These are phyloP conservation scores for Incurvaria masculella DNA, from an alignment of 2,888 invertebrate species.

Conservation along the genomic window DNA sequence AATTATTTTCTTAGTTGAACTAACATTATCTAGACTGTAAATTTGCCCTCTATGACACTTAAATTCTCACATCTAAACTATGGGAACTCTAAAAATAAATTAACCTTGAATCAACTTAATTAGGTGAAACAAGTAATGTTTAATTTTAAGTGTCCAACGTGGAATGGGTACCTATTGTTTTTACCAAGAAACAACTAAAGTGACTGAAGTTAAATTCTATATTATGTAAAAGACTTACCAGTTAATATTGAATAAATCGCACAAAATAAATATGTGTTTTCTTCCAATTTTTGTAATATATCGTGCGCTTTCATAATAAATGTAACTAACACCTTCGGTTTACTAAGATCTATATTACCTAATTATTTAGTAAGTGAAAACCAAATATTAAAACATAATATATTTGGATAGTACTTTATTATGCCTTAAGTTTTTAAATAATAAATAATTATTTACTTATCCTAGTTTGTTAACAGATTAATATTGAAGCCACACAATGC, in stretches of 20 bases:
- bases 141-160: conserved; percentile 11
- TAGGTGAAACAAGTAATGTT: neutral
- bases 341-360: no score
- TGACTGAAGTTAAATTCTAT: conserved; percentile 52
- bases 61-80: neutral
- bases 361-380: no score
- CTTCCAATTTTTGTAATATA: conserved; percentile 17
- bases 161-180: conserved; percentile 20
- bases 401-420: no score
- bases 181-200: conserved; percentile 29
- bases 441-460: no score
- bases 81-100: neutral
- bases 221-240: conserved; percentile 35
- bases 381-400: no score
- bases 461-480: no score
- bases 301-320: no score
- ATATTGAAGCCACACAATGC: no score
- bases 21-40: neutral
- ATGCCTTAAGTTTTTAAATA: no score
- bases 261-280: conserved; percentile 41
- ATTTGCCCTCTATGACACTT: neutral
- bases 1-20: no score
- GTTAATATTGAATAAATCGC: conserved; percentile 56
- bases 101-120: neutral
- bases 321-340: no score